A percentile compares a stretch with the other conserved stretches of the same genome.
These are phyloP conservation scores for Aplocera efformata DNA, from an alignment of 2,888 invertebrate genomes.

Conservation along the genomic window DNA sequence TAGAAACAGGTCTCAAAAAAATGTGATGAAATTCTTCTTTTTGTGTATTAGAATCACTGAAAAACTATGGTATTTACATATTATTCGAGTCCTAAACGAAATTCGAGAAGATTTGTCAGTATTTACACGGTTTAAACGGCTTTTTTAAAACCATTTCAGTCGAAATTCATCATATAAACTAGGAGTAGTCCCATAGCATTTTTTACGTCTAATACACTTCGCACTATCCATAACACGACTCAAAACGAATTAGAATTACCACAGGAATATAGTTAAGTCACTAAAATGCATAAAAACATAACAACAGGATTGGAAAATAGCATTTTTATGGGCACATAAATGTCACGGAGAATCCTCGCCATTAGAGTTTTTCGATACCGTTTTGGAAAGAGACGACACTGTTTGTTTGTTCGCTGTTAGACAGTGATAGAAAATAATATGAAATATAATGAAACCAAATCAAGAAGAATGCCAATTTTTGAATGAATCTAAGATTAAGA, in stretches of 20 bases:
- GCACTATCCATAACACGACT: slow-evolving; percentile 25
- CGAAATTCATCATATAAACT: slow-evolving; percentile 28
- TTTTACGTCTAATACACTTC: slow-evolving; percentile 19
- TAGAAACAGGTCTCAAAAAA: too few relatives aligned
- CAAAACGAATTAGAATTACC: slow-evolving; percentile 11
- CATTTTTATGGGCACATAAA: slow-evolving; percentile 56
- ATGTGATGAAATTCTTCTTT: not conserved
- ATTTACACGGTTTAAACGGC: slow-evolving; percentile 1
- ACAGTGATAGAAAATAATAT: slow-evolving; percentile 38
- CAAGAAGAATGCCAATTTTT: slow-evolving; percentile 26
- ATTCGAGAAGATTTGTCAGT: not conserved
- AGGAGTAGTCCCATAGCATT: slow-evolving; percentile 27
- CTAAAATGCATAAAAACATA: slow-evolving; percentile 40
- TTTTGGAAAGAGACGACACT: slow-evolving; percentile 43
- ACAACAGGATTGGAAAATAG: slow-evolving; percentile 17
- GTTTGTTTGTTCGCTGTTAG: slow-evolving; percentile 6
- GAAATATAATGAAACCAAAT: slow-evolving; percentile 39
- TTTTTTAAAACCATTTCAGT: not conserved
- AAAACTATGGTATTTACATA: not conserved
- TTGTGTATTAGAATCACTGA: slow-evolving; percentile 6
- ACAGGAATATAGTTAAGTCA: slow-evolving; percentile 42
- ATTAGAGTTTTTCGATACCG: slow-evolving; percentile 52
- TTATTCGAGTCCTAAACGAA: not conserved
- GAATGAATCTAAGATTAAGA: slow-evolving; percentile 15
- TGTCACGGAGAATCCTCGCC: slow-evolving; percentile 66